Base-by-base conservation (phyloP, 2,797 vertebrate species). In the Chanos chanos region DNA sequence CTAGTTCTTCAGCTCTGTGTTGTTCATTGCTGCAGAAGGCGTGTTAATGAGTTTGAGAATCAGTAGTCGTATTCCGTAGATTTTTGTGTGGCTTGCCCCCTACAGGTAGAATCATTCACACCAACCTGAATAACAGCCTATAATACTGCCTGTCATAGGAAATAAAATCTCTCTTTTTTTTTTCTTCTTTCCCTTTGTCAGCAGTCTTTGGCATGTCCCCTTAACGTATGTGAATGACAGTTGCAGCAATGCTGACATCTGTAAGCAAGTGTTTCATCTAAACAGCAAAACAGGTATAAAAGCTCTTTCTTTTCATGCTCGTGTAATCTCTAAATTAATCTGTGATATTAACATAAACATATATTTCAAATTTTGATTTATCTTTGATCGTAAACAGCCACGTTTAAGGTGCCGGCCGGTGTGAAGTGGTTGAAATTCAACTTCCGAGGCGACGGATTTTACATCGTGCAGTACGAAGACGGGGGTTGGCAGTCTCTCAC, bases 381-480 rank as follows among this genome's bases (percentile, higher is more conserved):
- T n/a, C 57, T 48, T 15, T 24, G 58, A 18, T 16, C 56, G 30
- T 79, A 50, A 76, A 67, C 7, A 98, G 95, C 6, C 50, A 76
- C 80, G 36, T 73, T 97, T 68, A 87, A 89, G 64, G 66, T 96
- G 65, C 72, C 89, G 50, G 81, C 74, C 76, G 86, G 83, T 54
- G 89, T 92, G 1, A 85, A 87, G 58, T 98, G 96, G 96, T 68
- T 98, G 69, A 99, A 99, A 82, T 78, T 98, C 72, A 99, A 99
- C 59, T 82, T 90, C 61, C 85, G 81, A 63, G 93, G 90, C 85
- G 89, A 86, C 0, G 96, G 95, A 13, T 99, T 94, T 84, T 99
- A 97, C 69, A 74, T 97, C 4, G 94, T 98, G 15, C 71, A 98
- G 64, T 98, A 99, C 31, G 86, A 78, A 50, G 64, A 84, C 0